A percentile compares a stretch with the other conserved stretches of the same genome.
Evolutionary conservation across 2,113 vertebrate genomes (phyloP).

Genomic region (Malurus elegans): DNA sequence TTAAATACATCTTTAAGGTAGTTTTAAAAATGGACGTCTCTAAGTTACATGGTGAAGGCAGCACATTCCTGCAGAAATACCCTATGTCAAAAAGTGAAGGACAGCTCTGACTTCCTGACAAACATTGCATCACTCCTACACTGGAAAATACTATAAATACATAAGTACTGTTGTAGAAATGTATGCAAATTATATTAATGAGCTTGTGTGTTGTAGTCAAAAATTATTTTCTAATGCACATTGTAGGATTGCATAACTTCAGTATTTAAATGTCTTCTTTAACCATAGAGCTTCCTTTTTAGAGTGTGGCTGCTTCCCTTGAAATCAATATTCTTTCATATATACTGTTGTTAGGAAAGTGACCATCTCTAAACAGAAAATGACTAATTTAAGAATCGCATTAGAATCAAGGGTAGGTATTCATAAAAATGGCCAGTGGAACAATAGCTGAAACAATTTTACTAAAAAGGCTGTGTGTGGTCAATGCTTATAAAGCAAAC

Average conservation of each 20-base stretch:
- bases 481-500: neutral
- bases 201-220: neutral
- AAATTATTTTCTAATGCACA: neutral
- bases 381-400: neutral
- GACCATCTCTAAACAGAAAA: neutral
- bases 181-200: neutral
- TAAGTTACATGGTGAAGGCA: neutral
- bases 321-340: neutral
- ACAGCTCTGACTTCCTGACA: neutral
- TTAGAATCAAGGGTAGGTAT: neutral
- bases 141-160: neutral
- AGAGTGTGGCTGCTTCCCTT: neutral
- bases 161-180: neutral
- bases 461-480: neutral
- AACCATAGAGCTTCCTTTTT: neutral
- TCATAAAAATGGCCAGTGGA: neutral
- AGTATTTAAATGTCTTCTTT: neutral
- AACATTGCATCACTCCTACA: neutral
- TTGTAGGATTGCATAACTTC: neutral
- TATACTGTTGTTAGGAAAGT: neutral
- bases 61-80: neutral
- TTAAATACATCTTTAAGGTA: neutral
- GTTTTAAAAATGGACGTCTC: neutral
- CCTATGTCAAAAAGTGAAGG: neutral
- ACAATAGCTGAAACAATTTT: neutral